phyloP scores from a whole-genome alignment of 2,888 invertebrate species.

The Chalcosyrphus nemorum region DNA sequence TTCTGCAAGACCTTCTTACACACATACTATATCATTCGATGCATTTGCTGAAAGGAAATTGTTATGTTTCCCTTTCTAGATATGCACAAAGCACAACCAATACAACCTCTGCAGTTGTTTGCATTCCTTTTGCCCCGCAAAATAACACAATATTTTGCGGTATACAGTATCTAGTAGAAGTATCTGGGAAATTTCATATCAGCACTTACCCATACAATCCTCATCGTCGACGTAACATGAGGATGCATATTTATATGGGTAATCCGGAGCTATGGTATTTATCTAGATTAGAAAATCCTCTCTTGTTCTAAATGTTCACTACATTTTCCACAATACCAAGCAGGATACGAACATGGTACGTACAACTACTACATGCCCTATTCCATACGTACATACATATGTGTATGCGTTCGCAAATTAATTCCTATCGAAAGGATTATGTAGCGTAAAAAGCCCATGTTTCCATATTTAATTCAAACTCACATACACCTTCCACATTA shows the following conservation, averaged over 20 bases:
- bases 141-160: constrained; percentile 45
- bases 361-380: constrained; percentile 7
- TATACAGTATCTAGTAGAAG: constrained; percentile 11
- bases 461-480: constrained; percentile 43
- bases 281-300: constrained; percentile 53
- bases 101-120: constrained; percentile 49
- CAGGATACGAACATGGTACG: constrained; percentile 1
- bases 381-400: neutral
- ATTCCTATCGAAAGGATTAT: constrained; percentile 56
- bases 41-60: constrained; percentile 57
- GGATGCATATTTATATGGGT: constrained; percentile 59
- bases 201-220: constrained; percentile 23
- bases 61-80: constrained; percentile 38
- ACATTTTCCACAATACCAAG: constrained; percentile 21
- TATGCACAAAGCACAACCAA: constrained; percentile 3
- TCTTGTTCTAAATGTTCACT: constrained; percentile 20
- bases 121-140: constrained; percentile 12
- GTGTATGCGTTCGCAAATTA: constrained; percentile 22
- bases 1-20: neutral
- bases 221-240: constrained; percentile 28
- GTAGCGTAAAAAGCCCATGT: constrained; percentile 48
- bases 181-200: constrained; percentile 13
- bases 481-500: neutral
- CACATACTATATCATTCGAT: constrained; percentile 3
- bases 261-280: constrained; percentile 51